Conservation (phyloP, 2,888 invertebrate species). For the Protophormia terraenovae region DNA sequence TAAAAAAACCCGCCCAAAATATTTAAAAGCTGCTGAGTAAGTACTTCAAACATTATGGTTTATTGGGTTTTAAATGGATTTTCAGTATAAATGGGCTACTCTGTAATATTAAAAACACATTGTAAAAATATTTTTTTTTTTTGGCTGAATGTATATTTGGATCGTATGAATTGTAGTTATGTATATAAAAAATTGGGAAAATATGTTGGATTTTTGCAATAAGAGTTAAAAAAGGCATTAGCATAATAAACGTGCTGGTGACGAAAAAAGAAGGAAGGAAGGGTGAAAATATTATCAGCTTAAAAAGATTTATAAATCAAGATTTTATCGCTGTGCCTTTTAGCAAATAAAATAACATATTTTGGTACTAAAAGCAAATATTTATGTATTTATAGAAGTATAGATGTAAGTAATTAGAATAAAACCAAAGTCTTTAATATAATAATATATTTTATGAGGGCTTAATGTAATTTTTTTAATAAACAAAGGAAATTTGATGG, state of each 20-base stretch:
- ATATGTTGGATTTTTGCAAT: background rate
- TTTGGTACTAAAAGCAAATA: background rate
- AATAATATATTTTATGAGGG: no score
- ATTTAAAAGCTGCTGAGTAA: slow-evolving; percentile 60
- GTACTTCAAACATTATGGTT: slow-evolving; percentile 55
- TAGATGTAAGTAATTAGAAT: no score
- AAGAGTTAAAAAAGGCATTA: slow-evolving; percentile 2
- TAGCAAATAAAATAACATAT: background rate
- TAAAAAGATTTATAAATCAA: slow-evolving; percentile 35
- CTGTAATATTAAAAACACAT: slow-evolving; percentile 42
- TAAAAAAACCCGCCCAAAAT: slow-evolving; percentile 21
- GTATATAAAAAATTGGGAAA: background rate
- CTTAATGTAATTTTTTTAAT: no score
- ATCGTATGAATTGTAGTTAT: no score
- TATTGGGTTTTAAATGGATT: slow-evolving; percentile 65
- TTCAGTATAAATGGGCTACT: slow-evolving; percentile 39
- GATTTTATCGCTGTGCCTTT: background rate
- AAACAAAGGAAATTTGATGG: no score
- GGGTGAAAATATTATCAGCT: background rate
- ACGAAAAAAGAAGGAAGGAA: background rate
- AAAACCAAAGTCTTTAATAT: no score
- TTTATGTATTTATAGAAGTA: no score
- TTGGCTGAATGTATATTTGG: background rate
- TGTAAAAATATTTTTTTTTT: slow-evolving; percentile 34
- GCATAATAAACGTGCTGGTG: slow-evolving; percentile 2